phyloP scores from a whole-genome alignment of 2,797 vertebrate species.

The Squalus acanthias region DNA sequence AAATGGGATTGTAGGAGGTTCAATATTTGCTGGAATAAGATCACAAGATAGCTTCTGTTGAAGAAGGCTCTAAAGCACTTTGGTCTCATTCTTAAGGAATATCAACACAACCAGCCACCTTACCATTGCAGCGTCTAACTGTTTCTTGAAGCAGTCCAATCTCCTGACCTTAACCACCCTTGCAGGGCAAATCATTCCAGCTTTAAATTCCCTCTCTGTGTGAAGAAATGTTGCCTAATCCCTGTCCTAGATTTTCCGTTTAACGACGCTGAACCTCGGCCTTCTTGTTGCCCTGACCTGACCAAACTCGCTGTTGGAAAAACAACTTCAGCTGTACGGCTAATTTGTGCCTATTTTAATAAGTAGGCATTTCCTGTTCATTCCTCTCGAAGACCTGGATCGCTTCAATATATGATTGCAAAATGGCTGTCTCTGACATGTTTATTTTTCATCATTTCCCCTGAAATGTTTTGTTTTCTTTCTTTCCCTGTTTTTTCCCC shows the following conservation, averaged over 20 bases:
- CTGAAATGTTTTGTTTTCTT: too few relatives aligned
- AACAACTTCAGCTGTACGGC: too few relatives aligned
- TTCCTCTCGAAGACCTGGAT: too few relatives aligned
- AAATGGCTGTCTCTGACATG: too few relatives aligned
- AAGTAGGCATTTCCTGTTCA: neutral
- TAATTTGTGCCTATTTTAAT: neutral
- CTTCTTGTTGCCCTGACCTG: neutral
- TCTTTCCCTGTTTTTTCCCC: too few relatives aligned
- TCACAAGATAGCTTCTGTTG: neutral
- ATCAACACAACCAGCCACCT: too few relatives aligned
- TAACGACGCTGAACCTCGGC: too few relatives aligned
- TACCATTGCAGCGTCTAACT: neutral
- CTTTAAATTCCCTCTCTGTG: neutral
- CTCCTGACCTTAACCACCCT: neutral
- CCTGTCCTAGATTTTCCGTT: neutral
- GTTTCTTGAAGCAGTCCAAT: neutral
- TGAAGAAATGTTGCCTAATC: neutral
- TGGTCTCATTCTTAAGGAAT: neutral
- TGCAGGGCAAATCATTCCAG: neutral
- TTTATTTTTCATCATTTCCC: too few relatives aligned
- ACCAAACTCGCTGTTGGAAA: neutral
- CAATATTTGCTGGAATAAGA: too few relatives aligned
- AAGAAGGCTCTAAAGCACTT: neutral
- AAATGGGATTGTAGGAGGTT: neutral
- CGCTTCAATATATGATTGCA: too few relatives aligned